Evolutionary conservation across 1,140 invertebrate species (phyloP), one percentile per base, ranked within the genome.

Genomic region (Psilanteris sp.): DNA sequence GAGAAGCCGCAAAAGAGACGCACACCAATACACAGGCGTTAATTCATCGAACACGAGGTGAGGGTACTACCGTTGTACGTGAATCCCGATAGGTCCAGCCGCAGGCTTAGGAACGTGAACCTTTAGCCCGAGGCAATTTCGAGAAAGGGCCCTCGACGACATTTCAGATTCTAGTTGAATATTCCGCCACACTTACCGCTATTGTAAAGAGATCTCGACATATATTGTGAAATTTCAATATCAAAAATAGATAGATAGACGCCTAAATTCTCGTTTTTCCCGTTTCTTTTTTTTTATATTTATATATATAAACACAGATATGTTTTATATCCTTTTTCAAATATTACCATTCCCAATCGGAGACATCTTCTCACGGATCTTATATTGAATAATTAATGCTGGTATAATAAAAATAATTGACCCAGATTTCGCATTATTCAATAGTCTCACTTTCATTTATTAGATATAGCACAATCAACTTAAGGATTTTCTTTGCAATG

Each of bases 41-140:
- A 74, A 74, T 67, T 74, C 71, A 74, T 66, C 43, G 54, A 10
- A 54, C 50, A 52, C 61, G 32, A 74, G 59, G 71, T 74, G 71
- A 74, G 54, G 61, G 71, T 74, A 74, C 71, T 74, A 74, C 71
- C 71, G 71, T 67, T 70, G 66, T 59, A 64, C 66, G 66, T 67
- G 57, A 55, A 54, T 48, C 31, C 14, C 15, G 46, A 74, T 77
- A 70, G 73, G 66, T 71, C 54, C 73, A 71, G 66, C 64, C 64
- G 36, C 39, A 32, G 64, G 61, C 55, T 68, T 75, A 71, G 54
- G 75, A 64, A 55, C 50, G 43, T 32, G 59, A 24, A 52, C 37
- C 48, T 70, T 73, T 66, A 48, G 75, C 73, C 75, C 70, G 36
- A 16, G 52, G 54, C 68, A 52, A 70, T 79, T 77, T 67, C 61